These are phyloP conservation scores for Malurus melanocephalus DNA, from an alignment of 2,113 vertebrate species.

Conservation along the genomic window DNA sequence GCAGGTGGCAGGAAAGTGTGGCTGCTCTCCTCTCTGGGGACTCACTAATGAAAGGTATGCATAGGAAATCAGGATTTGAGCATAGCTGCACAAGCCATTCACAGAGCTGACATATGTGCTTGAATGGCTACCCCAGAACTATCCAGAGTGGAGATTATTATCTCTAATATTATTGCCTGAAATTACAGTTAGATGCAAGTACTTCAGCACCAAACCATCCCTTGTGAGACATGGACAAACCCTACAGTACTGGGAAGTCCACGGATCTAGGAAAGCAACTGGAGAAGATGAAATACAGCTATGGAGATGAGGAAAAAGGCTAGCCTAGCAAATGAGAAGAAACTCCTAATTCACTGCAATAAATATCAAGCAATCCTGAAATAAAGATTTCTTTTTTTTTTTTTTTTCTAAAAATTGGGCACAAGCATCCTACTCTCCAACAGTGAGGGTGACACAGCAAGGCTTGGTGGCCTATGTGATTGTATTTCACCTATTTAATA, in stretches of 20 bases:
- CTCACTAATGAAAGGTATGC: neutral
- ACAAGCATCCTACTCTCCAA: neutral
- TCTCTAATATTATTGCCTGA: neutral
- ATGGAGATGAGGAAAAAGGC: neutral
- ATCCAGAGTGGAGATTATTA: neutral
- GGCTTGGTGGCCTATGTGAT: neutral
- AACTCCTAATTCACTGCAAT: neutral
- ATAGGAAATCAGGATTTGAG: conserved; percentile 5
- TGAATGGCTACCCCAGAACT: neutral
- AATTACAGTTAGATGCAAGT: neutral
- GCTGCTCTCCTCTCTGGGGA: conserved; percentile 21
- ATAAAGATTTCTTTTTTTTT: neutral
- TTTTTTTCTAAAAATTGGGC: neutral
- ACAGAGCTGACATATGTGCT: neutral
- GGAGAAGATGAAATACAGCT: neutral
- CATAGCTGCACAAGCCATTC: neutral
- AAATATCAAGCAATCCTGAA: neutral
- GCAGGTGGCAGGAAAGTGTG: conserved; percentile 31
- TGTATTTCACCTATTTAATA: neutral
- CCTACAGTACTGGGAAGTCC: neutral
- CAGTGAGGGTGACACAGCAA: neutral
- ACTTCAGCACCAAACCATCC: neutral
- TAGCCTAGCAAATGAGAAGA: neutral
- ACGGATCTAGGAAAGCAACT: neutral
- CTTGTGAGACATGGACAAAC: neutral